phyloP scores from a whole-genome alignment of 2,888 invertebrate genomes.

The Strigamia transsilvanica region DNA sequence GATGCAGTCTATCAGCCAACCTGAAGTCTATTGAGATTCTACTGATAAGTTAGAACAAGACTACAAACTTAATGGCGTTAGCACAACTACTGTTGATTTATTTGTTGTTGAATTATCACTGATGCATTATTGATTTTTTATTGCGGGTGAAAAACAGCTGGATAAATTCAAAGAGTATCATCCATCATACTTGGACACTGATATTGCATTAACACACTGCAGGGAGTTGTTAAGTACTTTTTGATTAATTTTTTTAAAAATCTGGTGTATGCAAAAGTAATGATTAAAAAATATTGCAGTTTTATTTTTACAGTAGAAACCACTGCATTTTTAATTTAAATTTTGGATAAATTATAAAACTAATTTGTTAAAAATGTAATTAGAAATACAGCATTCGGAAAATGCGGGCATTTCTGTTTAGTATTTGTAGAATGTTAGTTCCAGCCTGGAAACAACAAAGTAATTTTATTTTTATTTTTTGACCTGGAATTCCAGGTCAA shows the following conservation, averaged over 20 bases:
- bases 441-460: too few species aligned
- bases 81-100: background rate
- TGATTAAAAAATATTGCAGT: background rate
- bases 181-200: background rate
- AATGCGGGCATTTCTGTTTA: too few species aligned
- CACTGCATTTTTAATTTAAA: too few species aligned
- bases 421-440: too few species aligned
- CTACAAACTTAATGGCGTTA: background rate
- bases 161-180: background rate
- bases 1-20: background rate
- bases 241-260: background rate
- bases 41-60: background rate
- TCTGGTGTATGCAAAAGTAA: background rate
- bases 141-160: background rate
- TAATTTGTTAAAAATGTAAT: too few species aligned
- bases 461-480: too few species aligned
- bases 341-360: too few species aligned
- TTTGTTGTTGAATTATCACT: background rate
- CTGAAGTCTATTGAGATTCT: background rate
- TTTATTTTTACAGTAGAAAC: background rate
- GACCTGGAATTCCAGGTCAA: too few species aligned
- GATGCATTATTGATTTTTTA: conserved; percentile 20
- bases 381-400: too few species aligned
- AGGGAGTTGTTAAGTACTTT: background rate
- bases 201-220: background rate